phyloP scores from a whole-genome alignment of 1,140 invertebrate species.

The Plodia interpunctella region DNA sequence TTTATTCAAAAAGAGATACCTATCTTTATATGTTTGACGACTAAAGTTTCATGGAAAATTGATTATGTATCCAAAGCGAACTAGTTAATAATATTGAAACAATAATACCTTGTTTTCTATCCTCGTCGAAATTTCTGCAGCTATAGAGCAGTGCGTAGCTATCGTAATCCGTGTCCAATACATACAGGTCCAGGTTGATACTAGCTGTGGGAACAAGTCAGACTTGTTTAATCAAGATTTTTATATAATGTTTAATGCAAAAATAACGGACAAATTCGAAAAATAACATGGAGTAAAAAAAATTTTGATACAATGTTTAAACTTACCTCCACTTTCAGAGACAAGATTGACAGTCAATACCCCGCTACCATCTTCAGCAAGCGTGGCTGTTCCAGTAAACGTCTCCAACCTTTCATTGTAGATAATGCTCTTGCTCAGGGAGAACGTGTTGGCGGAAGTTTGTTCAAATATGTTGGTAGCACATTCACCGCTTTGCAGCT shows the following conservation, averaged over 20 bases:
- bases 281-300: too few species aligned
- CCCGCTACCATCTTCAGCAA: constrained; percentile 31
- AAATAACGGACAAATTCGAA: too few species aligned
- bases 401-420: constrained; percentile 32
- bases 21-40: too few species aligned
- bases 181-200: constrained; percentile 38
- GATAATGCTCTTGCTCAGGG: constrained; percentile 38
- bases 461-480: constrained; percentile 22
- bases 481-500: constrained; percentile 50
- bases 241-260: too few species aligned
- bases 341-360: constrained; percentile 36
- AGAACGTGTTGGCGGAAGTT: constrained; percentile 22
- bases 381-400: constrained; percentile 22
- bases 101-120: constrained; percentile 49
- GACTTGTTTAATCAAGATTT: too few species aligned
- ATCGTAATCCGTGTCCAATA: constrained; percentile 49
- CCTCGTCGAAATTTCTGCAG: constrained; percentile 34
- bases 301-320: too few species aligned
- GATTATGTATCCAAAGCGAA: too few species aligned
- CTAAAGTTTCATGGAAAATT: too few species aligned
- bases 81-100: not conserved
- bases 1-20: too few species aligned
- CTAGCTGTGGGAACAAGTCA: constrained; percentile 35
- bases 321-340: constrained; percentile 34
- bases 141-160: constrained; percentile 49